Evolutionary conservation across 2,888 invertebrate species (phyloP), one percentile per base, ranked within the genome.

Genomic region (Drosophila longiperda): DNA sequence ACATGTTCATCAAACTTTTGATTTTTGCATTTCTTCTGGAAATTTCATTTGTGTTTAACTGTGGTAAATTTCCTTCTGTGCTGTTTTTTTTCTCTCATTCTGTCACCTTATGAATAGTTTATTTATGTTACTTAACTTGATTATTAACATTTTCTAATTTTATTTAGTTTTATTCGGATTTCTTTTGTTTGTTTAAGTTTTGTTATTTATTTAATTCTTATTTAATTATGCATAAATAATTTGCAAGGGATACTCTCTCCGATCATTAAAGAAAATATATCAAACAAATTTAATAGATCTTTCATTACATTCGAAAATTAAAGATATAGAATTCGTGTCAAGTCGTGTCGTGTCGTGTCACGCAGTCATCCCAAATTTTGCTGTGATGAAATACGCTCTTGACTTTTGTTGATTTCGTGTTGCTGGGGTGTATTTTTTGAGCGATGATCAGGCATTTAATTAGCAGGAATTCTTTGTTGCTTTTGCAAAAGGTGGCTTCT

Each of bases 401-500:
- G 65, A 72, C 66, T 71, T 71, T 74, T 62, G 61, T 66, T 58
- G 66, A 66, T 49, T 62, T 77, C 73, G 58, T 65, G 74, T 66
- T 70, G 66, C 64, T 69, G 66, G 66, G 59, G 60, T 71, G 67
- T 83, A 83, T 84, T 88, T 88, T 82, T 78, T 76, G 78, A 80
- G 83, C 82, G 76, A 75, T 83, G 82, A 83, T 88, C 88, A 82
- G 73, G 89, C 84, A 89, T 87, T 86, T 87, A 86, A 88, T 88
- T 84, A 88, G 87, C 86, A 77, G 81, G 76, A 87, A 86, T 89
- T 84, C 73, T 71, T 66, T 70, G 20, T 52, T 54, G 36, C 49
- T 29, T 40, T 32, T 58, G 48, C 29, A n/a, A 49, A 36, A 40
- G 50, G 29, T 20, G 48, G 17, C 53, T 20, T 42, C 2, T 34